Evolutionary conservation across 2,888 invertebrate genomes (phyloP).

Genomic region (Chouioia cunea): DNA sequence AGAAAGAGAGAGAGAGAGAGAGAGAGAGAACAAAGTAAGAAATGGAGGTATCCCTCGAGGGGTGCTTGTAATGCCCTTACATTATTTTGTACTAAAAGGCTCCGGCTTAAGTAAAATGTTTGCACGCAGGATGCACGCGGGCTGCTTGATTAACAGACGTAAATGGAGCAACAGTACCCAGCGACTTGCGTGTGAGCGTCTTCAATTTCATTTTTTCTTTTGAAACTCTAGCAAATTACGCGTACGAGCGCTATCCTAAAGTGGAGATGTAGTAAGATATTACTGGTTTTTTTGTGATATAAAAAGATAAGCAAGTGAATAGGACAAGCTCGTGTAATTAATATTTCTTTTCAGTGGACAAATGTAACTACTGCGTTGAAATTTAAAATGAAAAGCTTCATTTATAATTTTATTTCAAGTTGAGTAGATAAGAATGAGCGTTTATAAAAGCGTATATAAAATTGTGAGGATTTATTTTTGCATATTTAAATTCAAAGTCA

Average conservation of each 20-base stretch:
- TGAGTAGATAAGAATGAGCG: no score
- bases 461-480: no score
- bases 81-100: slow-evolving; percentile 60
- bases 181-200: neutral
- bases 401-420: neutral
- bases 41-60: slow-evolving; percentile 53
- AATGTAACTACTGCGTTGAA: slow-evolving; percentile 22
- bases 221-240: neutral
- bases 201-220: neutral
- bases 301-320: neutral
- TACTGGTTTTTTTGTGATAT: neutral
- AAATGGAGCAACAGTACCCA: slow-evolving; percentile 47
- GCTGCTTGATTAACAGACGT: slow-evolving; percentile 43
- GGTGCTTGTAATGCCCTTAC: slow-evolving; percentile 58
- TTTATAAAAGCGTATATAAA: neutral
- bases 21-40: slow-evolving; percentile 39
- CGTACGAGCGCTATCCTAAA: neutral
- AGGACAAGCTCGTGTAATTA: neutral
- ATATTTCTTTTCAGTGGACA: slow-evolving; percentile 13
- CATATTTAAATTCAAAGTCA: no score
- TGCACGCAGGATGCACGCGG: slow-evolving; percentile 34
- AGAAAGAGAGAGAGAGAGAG: slow-evolving; percentile 17
- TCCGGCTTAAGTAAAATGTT: slow-evolving; percentile 60
- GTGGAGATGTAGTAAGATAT: slow-evolving; percentile 13
- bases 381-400: no score